Evolutionary conservation across 2,113 vertebrate species (phyloP), one percentile per base, ranked within the genome.

Genomic region (Equus przewalskii): DNA sequence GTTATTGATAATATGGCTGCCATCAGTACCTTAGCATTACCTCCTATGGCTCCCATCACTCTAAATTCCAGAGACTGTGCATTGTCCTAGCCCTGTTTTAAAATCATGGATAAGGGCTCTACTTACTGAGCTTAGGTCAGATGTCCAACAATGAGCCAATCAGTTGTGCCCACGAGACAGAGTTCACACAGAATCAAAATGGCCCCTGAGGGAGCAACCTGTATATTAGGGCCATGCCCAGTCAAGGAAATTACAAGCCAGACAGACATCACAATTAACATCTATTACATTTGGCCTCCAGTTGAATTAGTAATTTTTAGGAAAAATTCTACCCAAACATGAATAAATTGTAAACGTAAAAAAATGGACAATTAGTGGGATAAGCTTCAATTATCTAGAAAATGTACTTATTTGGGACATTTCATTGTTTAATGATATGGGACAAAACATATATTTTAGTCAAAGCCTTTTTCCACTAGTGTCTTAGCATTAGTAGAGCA

Each of bases 381-480:
- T 65, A 85, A 97, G 8, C 5, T 82, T 97, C 21, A 91, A 21
- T 89, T 46, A 83, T 24, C 56, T 75, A 69, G 26, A 73, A 67
- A 15, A 65, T 93, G 7, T 60, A 69, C 10, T 93, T 86, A 22
- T 46, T 69, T 89, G 60, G 19, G 15, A 16, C 4, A 83, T 36
- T 89, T 78, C 5, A 58, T 60, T 85, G 49, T 85, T 95, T 89
- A 93, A 82, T 87, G 24, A 62, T 84, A 76, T 49, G 24, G 7
- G 46, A 69, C 58, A 19, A 84, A 70, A 85, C 26, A 41, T 54
- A 16, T 30, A 64, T 51, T 84, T 69, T 26, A 75, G 16, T 65
- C 19, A 89, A 85, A 70, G 0, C 5, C 13, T 95, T 89, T 91
- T 72, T 41, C 56, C n/a, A 62, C 58, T 9, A 41, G 24, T 60